Conservation (phyloP, 1,140 invertebrate genomes). For the Melanaphis sacchari region DNA sequence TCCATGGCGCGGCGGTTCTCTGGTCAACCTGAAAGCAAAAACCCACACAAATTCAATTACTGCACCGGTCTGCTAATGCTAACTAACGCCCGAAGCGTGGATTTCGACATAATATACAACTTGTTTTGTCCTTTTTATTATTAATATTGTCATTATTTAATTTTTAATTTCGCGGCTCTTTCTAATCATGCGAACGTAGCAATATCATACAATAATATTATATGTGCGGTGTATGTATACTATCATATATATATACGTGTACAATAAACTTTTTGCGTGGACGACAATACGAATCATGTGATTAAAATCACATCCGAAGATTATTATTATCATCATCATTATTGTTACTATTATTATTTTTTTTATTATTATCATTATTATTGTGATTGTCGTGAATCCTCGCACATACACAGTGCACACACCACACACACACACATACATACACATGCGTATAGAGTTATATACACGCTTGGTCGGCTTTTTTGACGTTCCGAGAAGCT, state of each 20-base stretch:
- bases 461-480: neutral
- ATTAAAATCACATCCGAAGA: neutral
- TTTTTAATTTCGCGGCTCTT: neutral
- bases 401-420: too few relatives aligned
- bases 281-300: neutral
- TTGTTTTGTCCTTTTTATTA: neutral
- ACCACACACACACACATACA: neutral
- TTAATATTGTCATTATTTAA: neutral
- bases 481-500: constrained; percentile 28
- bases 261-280: neutral
- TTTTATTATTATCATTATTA: constrained; percentile 11
- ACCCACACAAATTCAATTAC: constrained; percentile 38
- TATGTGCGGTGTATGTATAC: neutral
- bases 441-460: neutral
- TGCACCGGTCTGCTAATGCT: neutral
- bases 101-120: constrained; percentile 19
- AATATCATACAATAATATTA: neutral
- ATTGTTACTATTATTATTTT: neutral
- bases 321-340: neutral
- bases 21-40: constrained; percentile 50
- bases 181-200: neutral
- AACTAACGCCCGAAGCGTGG: neutral
- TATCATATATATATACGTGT: neutral
- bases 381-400: neutral
- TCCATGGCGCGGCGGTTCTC: constrained; percentile 1